Percentiles rank a stretch among this genome's conserved stretches.
Conservation (phyloP, 2,113 vertebrate species). For the Phalacrocorax brasilianus region DNA sequence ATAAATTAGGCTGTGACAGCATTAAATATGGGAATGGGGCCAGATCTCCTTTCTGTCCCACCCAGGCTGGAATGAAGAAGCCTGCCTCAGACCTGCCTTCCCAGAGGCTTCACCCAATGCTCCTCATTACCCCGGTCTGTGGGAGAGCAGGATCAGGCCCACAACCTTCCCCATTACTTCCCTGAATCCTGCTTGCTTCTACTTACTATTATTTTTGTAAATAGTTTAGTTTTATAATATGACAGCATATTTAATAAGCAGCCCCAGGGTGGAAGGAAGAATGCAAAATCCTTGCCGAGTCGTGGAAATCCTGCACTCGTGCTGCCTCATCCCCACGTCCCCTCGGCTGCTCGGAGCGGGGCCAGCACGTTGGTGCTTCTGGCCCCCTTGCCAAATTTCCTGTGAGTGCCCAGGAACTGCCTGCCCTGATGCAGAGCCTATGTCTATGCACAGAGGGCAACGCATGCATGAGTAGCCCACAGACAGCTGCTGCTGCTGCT, state of each 20-base stretch:
- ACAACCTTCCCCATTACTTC: background rate
- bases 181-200: background rate
- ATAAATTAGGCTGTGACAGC: background rate
- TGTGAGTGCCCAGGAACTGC: background rate
- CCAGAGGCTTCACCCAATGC: background rate
- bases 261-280: background rate
- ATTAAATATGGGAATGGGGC: background rate
- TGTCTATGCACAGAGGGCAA: background rate
- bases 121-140: background rate
- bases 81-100: rapidly evolving
- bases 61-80: background rate
- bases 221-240: background rate
- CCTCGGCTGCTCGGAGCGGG: rapidly evolving
- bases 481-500: background rate
- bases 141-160: background rate
- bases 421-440: background rate
- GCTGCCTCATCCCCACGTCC: background rate
- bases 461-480: rapidly evolving
- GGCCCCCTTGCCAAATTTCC: background rate
- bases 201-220: background rate
- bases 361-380: background rate
- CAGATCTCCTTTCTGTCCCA: background rate
- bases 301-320: background rate
- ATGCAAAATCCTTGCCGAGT: background rate
- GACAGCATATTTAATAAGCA: background rate